A percentile compares a stretch with the other conserved stretches of the same genome.
Evolutionary conservation across 2,797 vertebrate species (phyloP).

Genomic region (Oceanodroma leucorhoa): DNA sequence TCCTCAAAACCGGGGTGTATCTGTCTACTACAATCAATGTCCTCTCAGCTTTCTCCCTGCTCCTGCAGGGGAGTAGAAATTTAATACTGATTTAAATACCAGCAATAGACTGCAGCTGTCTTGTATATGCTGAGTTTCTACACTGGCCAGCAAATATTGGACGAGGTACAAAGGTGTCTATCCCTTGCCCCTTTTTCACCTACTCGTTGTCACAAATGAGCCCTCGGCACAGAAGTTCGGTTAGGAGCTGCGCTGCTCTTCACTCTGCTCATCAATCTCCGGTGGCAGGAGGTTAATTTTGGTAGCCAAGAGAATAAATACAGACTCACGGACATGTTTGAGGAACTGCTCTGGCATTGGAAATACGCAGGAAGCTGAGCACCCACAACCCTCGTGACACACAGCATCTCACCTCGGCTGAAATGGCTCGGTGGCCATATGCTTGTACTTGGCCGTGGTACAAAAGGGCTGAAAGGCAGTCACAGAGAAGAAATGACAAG

Average conservation of each 20-base stretch:
- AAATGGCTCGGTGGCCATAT: not conserved
- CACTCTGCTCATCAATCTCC: not conserved
- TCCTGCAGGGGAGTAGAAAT: not conserved
- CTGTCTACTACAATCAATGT: not conserved
- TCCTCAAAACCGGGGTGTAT: not conserved
- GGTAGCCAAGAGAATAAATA: not conserved
- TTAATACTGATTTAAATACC: not conserved
- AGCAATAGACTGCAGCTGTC: not conserved
- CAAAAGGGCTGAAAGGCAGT: not conserved
- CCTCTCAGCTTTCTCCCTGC: not conserved
- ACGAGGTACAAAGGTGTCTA: not conserved
- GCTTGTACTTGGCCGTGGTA: not conserved
- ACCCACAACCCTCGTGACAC: not conserved
- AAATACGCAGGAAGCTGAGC: not conserved
- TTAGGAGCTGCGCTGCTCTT: fast-evolving
- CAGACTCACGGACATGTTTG: fast-evolving
- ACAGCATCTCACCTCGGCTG: not conserved
- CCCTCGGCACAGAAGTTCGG: not conserved
- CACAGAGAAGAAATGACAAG: not conserved
- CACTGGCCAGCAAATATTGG: not conserved
- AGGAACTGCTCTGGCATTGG: not conserved
- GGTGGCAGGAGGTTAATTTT: not conserved
- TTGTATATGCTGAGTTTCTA: not conserved
- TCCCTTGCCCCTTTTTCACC: not conserved
- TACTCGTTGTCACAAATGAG: not conserved